These are phyloP conservation scores for Benthosema pterotum DNA, from an alignment of 2,797 vertebrate species.

Conservation along the genomic window DNA sequence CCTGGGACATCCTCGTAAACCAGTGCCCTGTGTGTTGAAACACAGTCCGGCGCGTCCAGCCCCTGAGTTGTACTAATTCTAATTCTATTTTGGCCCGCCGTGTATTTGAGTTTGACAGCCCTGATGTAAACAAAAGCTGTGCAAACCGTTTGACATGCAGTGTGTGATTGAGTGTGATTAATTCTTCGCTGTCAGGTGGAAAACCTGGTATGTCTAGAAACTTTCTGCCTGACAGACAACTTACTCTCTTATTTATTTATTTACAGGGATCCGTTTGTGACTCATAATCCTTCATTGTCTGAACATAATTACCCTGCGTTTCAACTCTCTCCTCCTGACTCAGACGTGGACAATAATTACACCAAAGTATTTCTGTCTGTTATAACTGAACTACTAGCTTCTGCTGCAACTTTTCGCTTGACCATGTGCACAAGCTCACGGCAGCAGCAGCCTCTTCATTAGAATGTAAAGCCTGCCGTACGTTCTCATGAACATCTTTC, in stretches of 20 bases:
- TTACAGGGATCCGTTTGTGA: too few relatives aligned
- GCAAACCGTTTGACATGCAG: background rate
- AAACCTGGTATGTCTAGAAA: too few relatives aligned
- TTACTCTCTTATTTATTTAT: too few relatives aligned
- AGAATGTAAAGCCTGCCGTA: slow-evolving; percentile 35
- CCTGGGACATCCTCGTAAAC: too few relatives aligned
- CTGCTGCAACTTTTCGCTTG: slow-evolving; percentile 50
- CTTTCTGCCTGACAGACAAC: too few relatives aligned
- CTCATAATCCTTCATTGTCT: slow-evolving; percentile 32
- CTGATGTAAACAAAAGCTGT: slow-evolving; percentile 6
- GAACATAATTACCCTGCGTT: slow-evolving; percentile 18
- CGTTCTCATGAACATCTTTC: slow-evolving; percentile 54
- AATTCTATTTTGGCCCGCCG: too few relatives aligned
- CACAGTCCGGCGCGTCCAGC: too few relatives aligned
- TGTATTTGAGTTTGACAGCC: too few relatives aligned
- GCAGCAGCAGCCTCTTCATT: slow-evolving; percentile 33
- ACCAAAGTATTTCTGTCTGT: slow-evolving; percentile 5
- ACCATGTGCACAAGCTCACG: slow-evolving; percentile 41
- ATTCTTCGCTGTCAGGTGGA: too few relatives aligned
- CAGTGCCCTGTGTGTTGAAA: too few relatives aligned
- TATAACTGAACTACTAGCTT: slow-evolving; percentile 1
- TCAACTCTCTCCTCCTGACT: slow-evolving; percentile 16
- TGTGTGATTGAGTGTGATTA: background rate
- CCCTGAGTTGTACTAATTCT: too few relatives aligned
- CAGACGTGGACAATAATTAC: slow-evolving; percentile 22